Evolutionary conservation across 2,113 vertebrate genomes (phyloP), one percentile per base, ranked within the genome.

Genomic region (Gopherus flavomarginatus): DNA sequence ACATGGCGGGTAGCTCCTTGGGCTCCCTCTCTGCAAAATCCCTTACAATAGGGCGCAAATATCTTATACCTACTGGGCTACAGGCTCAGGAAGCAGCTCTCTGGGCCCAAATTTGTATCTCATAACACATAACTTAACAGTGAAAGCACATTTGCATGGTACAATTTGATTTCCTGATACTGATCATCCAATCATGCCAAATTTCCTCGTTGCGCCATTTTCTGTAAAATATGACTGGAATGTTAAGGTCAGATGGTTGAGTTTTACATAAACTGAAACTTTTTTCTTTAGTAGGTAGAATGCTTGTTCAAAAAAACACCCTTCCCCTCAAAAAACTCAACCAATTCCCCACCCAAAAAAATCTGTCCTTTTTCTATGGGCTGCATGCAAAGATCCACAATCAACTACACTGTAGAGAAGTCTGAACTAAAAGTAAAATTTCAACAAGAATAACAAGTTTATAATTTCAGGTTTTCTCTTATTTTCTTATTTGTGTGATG

Each of bases 311-410:
- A 69, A 9, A 90, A 54, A 1, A 1, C 54, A 86, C 3, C 0
- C 3, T 1, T 5, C 56, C 4, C 2, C 1, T 2, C 14, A n/a
- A 16, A 47, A 72, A 72, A 50, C 31, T 5, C 7, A 49, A 47
- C 13, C 27, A 49, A 69, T 35, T 8, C 35, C 35, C 7, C 1
- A 1, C 35, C 62, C 44, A 53, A 7, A 16, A 44, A 4, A 1
- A 0, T 5, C 35, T 65, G 83, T 49, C 1, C 1, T 65, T 96
- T 54, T 84, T 77, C 42, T 1, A 0, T 52, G 72, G 2, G 29
- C 0, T 1, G 10, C 12, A 65, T 59, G 3, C 65, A 54, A 81
- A 11, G 1, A 1, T 89, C 11, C 49, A 90, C 59, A 62, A 16
- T 62, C 26, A 59, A 52, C 56, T 83, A 86, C 3, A 79, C 7